Conservation (phyloP, 2,113 vertebrate species). For the Malurus alboscapulatus region DNA sequence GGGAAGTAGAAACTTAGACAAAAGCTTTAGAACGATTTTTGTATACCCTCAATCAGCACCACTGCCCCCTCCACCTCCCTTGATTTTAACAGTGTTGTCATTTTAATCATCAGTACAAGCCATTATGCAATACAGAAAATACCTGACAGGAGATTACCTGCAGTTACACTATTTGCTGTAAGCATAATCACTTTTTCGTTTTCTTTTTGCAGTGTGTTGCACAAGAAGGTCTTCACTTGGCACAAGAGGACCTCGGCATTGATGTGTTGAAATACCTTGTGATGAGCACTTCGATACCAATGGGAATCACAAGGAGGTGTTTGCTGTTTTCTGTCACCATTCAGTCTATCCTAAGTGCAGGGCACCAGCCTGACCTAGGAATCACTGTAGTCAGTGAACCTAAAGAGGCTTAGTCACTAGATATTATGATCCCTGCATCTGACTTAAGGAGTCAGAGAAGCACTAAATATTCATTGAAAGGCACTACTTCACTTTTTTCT, state of each 20-base stretch:
- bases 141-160: not conserved
- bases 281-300: fast-evolving
- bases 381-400: not conserved
- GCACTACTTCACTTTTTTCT: not conserved
- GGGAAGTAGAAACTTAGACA: not conserved
- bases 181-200: not conserved
- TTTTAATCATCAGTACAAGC: not conserved
- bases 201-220: not conserved
- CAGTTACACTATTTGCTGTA: not conserved
- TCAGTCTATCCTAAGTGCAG: not conserved
- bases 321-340: not conserved
- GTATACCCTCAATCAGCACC: not conserved
- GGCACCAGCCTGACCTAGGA: not conserved
- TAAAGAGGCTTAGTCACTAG: not conserved
- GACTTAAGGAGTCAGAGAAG: not conserved
- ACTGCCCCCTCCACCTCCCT: not conserved
- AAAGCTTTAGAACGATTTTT: not conserved
- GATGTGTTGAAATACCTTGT: not conserved
- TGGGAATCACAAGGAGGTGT: not conserved
- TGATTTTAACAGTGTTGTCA: not conserved
- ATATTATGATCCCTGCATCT: not conserved
- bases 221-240: not conserved
- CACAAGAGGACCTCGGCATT: not conserved
- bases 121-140: not conserved
- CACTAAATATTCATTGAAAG: not conserved